Base-by-base conservation (phyloP, 2,797 vertebrate species). In the Fringilla coelebs region DNA sequence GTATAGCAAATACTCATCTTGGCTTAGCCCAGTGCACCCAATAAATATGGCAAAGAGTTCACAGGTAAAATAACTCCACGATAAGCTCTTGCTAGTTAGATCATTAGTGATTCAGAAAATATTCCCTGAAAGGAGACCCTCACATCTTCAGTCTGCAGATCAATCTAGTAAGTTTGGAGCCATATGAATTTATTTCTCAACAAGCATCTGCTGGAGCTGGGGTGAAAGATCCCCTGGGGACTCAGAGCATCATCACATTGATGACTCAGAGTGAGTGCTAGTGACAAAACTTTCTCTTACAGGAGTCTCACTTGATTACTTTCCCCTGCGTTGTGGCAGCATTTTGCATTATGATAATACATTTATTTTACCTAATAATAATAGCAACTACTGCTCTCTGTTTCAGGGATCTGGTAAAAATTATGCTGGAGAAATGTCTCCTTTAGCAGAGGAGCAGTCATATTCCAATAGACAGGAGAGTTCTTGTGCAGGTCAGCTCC, bases 221-320 rank as follows among this genome's bases (percentile, higher is more conserved):
- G 18, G 7, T 4, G 4, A 85, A 58, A 34, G 10, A 10, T 11
- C 48, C n/a, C 38, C 3, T 9, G 7, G 7, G 18, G 14, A 29
- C 19, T 41, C 48, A n/a, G 38, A 70, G 13, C 12, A 43, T 48
- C 10, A 1, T 12, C 25, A 21, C n/a, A 16, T 2, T 1, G 0
- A 5, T 72, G 17, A 6, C 15, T 75, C 10, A 52, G 17, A 22
- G 5, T 81, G 54, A 45, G 49, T 60, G 34, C 2, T 6, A 3
- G 31, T 25, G 49, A 68, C 29, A 78, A 87, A 92, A 31, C 24
- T 66, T 51, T 45, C 14, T 45, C 9, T 40, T 75, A 10, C 1
- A 18, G 11, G 16, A 58, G 5, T 20, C 25, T 75, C 24, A 29
- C 24, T 24, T 38, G 32, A 32, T 31, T 38, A 16, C 66, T 89